Evolutionary conservation across 2,888 invertebrate genomes (phyloP).

Genomic region (Cephus spinipes): DNA sequence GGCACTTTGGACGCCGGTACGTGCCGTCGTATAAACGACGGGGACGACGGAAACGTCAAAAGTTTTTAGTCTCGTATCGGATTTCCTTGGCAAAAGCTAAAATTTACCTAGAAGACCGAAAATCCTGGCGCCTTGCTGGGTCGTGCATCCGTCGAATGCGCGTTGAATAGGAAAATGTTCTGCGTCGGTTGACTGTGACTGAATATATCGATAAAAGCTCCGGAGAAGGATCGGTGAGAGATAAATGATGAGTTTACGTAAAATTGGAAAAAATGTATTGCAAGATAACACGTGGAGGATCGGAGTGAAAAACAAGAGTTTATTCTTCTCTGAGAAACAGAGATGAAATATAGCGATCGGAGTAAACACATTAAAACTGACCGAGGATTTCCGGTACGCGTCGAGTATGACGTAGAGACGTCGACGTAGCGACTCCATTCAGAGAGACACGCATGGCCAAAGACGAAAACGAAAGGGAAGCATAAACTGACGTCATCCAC

Average conservation of each 20-base stretch:
- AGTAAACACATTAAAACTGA: not conserved
- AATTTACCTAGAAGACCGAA: not conserved
- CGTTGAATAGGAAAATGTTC: not conserved
- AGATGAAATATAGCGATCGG: not conserved
- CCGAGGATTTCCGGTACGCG: not conserved
- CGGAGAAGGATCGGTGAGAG: not conserved
- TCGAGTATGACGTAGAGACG: slow-evolving; percentile 9
- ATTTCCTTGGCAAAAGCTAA: not conserved
- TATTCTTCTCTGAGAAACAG: not conserved
- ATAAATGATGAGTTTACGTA: not conserved
- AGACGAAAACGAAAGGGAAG: not conserved
- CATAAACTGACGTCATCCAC: not conserved
- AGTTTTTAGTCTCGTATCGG: not conserved
- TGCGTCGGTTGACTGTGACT: not conserved
- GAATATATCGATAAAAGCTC: not conserved
- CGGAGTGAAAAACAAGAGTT: not conserved
- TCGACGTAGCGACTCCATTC: slow-evolving; percentile 5
- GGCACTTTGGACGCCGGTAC: not conserved
- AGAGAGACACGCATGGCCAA: not conserved
- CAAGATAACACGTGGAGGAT: not conserved
- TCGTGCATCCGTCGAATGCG: not conserved
- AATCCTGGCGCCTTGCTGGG: not conserved
- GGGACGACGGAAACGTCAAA: not conserved
- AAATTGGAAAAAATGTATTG: not conserved
- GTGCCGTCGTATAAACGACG: not conserved